Evolutionary conservation across 92 coral and sea anemone species (phyloP).

Genomic region (Scolanthus callimorphus): DNA sequence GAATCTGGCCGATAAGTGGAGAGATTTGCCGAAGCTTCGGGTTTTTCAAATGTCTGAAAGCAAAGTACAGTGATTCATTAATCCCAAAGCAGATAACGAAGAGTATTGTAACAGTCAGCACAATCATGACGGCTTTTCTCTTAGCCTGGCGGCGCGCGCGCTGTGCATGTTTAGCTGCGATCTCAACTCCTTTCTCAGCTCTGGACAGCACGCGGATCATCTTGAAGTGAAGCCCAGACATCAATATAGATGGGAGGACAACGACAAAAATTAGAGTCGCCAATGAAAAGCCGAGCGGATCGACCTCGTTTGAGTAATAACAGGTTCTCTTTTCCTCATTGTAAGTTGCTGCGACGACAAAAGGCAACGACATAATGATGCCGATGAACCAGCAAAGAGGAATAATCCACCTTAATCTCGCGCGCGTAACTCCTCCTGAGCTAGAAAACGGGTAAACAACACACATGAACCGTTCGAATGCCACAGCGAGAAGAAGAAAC

Average conservation of each 20-base stretch:
- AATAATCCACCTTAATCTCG: background rate
- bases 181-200: background rate
- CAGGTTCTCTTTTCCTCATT: background rate
- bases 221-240: background rate
- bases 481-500: background rate
- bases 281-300: background rate
- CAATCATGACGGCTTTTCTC: background rate
- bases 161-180: background rate
- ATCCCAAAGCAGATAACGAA: background rate
- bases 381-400: background rate
- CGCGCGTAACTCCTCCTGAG: background rate
- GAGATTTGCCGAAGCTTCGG: background rate
- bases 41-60: background rate
- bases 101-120: background rate
- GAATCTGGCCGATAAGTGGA: background rate
- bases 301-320: background rate
- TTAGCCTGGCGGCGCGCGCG: background rate
- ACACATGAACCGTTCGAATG: slow-evolving; percentile 1
- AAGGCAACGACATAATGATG: background rate
- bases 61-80: too few species aligned
- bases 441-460: background rate
- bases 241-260: background rate
- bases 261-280: background rate
- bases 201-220: background rate
- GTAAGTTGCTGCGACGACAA: background rate